phyloP scores from a whole-genome alignment of 2,888 invertebrate genomes.

The Pachliopta kotzebuea region DNA sequence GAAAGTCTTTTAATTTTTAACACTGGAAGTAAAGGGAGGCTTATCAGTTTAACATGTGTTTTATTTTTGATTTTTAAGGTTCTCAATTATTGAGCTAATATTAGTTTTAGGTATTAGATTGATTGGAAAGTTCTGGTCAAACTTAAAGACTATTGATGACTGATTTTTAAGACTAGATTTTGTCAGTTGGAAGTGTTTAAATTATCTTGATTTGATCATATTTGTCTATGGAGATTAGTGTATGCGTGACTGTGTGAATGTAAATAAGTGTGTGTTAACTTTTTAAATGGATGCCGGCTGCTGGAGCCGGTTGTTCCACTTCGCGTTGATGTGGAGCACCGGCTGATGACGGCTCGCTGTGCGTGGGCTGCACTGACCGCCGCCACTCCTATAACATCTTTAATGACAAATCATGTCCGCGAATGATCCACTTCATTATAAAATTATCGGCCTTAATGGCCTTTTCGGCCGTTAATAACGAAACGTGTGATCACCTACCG shows the following conservation, averaged over 20 bases:
- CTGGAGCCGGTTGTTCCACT: conserved; percentile 24
- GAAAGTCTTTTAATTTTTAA: too few species aligned
- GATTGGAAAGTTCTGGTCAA: too few species aligned
- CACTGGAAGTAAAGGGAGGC: too few species aligned
- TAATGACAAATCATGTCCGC: conserved; percentile 16
- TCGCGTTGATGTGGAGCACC: conserved; percentile 12
- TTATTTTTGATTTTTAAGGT: too few species aligned
- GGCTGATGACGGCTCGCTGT: neutral
- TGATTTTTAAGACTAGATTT: too few species aligned
- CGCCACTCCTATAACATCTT: conserved; percentile 25
- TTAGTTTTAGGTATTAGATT: too few species aligned
- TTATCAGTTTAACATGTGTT: too few species aligned
- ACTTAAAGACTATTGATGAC: too few species aligned
- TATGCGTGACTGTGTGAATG: neutral
- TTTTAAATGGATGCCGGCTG: conserved; percentile 10
- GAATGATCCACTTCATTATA: conserved; percentile 23
- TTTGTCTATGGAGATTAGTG: neutral
- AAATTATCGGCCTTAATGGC: conserved; percentile 22
- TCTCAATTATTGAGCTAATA: too few species aligned
- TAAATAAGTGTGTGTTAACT: neutral
- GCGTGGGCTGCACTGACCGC: conserved; percentile 16
- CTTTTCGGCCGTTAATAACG: conserved; percentile 11
- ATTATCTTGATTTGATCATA: neutral
- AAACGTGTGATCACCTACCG: neutral
- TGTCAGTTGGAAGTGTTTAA: neutral